Evolutionary conservation across 2,888 invertebrate genomes (phyloP), one percentile per base, ranked within the genome.

Genomic region (Halictus quadricinctus): DNA sequence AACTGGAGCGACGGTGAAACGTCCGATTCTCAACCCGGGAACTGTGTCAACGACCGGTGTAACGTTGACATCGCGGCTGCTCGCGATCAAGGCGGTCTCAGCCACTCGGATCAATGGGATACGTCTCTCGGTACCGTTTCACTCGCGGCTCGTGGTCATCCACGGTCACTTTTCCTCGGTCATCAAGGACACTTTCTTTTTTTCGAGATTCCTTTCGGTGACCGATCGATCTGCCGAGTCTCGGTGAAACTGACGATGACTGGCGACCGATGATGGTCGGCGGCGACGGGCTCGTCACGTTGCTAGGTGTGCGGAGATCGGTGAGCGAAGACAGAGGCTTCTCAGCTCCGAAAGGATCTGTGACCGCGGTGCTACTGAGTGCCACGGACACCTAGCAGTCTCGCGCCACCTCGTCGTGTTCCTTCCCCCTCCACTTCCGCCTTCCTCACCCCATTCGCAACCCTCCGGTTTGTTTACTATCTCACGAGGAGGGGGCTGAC

Each of bases 401-500:
- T 78, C 79, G 82, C 79, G 79, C 79, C 80, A 79, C 83, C 89
- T 77, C 83, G 58, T 15, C 79, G 79, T 80, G 64, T 76, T 78
- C 58, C 74, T 83, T 76, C 70, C 78, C 81, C 64, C 75, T 81
- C 84, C 78, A 66, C 72, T 70, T 43, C 77, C 54, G 66, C 54
- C 69, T 66, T 77, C 50, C 80, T 80, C 77, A 78, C 82, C 80
- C 81, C 29, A 29, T 58, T 76, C 18, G 64, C 79, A 77, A 85
- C 85, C 85, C 78, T 79, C 85, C 76, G 72, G 80, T 83, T 85
- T 88, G 88, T 88, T 88, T 86, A 85, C 84, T 82, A 77, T 66
- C 70, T 43, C n/a, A 41, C 54, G 50, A 41, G 75, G 58, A 79
- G 66, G 72, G 60, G 74, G 58, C n/a, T 25, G 48, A 25, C 54